phyloP scores from a whole-genome alignment of 1,140 invertebrate species.

The Hylyphantes graminicola region DNA sequence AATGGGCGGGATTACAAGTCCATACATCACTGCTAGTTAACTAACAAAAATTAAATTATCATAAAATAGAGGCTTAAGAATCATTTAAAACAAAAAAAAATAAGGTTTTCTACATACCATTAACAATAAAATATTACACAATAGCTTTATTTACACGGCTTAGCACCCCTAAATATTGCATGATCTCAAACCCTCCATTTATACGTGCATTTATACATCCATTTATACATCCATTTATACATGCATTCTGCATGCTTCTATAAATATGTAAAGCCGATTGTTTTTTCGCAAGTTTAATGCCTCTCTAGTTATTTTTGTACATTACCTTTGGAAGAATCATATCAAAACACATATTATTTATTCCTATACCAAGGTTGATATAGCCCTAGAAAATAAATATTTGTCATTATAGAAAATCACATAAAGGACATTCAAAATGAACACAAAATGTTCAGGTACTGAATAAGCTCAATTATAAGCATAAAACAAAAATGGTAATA shows the following conservation, averaged over 20 bases:
- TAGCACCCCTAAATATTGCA: too few relatives aligned
- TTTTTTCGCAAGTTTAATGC: too few relatives aligned
- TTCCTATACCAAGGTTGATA: conserved; percentile 33
- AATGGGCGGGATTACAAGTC: not conserved
- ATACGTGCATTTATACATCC: too few relatives aligned
- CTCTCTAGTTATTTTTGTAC: not conserved
- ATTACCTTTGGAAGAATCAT: conserved; percentile 38
- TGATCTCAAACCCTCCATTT: too few relatives aligned
- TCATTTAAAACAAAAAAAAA: not conserved
- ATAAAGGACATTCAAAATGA: too few relatives aligned
- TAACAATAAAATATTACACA: not conserved
- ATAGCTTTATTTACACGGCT: too few relatives aligned
- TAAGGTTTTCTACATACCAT: not conserved
- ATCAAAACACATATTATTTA: conserved; percentile 34
- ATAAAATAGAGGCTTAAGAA: not conserved
- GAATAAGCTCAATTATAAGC: too few relatives aligned
- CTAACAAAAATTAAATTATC: not conserved
- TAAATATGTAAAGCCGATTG: too few relatives aligned
- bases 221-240: too few relatives aligned
- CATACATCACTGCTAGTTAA: conserved; percentile 7
- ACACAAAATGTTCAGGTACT: too few relatives aligned
- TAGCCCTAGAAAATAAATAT: conserved; percentile 22
- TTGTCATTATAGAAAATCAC: not conserved
- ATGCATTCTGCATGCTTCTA: not conserved
- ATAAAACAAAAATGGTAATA: too few relatives aligned